Evolutionary conservation across 1,140 invertebrate genomes (phyloP), one percentile per base, ranked within the genome.

Genomic region (Solen grandis): DNA sequence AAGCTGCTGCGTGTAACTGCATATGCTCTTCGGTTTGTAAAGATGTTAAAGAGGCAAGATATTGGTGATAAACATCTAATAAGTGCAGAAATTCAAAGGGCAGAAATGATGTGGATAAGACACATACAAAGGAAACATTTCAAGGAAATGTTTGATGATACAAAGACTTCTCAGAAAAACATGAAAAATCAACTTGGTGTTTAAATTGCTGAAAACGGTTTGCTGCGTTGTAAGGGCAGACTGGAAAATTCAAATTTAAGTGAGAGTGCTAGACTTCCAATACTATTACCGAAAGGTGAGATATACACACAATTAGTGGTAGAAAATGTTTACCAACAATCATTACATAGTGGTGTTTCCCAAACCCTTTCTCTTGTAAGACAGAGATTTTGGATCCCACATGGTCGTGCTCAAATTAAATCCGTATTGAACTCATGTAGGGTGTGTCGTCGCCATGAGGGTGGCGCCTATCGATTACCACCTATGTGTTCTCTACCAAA

Each of bases 271-370:
- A 55, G 52, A 70, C 27, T 8, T 55, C 46, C 68, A 16, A 54
- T 35, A 2, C 31, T 70, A 4, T 52, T 70, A 13, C 52, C 68
- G 14, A 3, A 29, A 13, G 16, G 22, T 31, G 68, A 55, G 8
- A 5, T 4, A 3, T 31, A 55, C 25, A 70, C 68, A 46, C 38
- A 78, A 14, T 22, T 83, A 14, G 22, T 78, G 13, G 38, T 57
- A 22, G 14, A 66, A 1, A 70, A 52, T 16, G n/a, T 19, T 16
- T 57, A 79, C 22, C 62, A 36, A 31, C 4, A 72, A 4, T 3
- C 33, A n/a, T 29, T 79, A 19, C 76, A 79, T 25, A 54, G 4
- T 33, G 55, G 76, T 10, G 41, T 79, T 36, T 35, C 57, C 5
- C 66, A 79, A 63, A 70, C 76, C 4, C 33, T 79, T 33, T 4